phyloP scores from a whole-genome alignment of 2,797 vertebrate genomes.

The Distichodus sexfasciatus region DNA sequence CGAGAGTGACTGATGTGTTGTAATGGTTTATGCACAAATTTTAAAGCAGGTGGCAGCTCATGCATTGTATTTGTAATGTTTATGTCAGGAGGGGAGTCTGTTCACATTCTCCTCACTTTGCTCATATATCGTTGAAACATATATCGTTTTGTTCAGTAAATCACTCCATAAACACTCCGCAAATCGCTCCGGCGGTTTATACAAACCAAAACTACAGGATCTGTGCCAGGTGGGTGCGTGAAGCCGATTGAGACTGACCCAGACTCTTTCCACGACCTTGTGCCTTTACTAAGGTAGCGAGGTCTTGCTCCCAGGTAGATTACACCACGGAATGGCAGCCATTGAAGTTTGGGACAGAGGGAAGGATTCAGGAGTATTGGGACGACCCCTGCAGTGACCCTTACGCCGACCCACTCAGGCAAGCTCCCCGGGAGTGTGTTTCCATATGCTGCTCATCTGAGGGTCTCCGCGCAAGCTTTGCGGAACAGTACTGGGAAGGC shows the following conservation, averaged over 20 bases:
- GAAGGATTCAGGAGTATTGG: slow-evolving; percentile 56
- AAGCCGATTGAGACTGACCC: slow-evolving; percentile 17
- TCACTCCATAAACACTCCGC: slow-evolving; percentile 35
- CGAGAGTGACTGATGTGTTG: slow-evolving; percentile 13
- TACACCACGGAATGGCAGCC: slow-evolving; percentile 63
- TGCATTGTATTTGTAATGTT: slow-evolving; percentile 18
- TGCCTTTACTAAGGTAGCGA: slow-evolving; percentile 52
- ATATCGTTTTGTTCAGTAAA: too few species aligned
- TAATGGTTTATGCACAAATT: slow-evolving; percentile 30
- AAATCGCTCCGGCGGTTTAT: slow-evolving; percentile 4
- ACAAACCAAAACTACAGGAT: background rate
- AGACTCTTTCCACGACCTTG: slow-evolving; percentile 19
- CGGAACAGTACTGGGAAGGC: slow-evolving; percentile 42
- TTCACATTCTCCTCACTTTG: slow-evolving; percentile 10
- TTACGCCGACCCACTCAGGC: slow-evolving; percentile 68
- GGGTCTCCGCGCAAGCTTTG: slow-evolving; percentile 59
- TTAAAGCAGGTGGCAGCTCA: slow-evolving; percentile 1
- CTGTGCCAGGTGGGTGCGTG: slow-evolving; percentile 1
- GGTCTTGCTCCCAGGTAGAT: slow-evolving; percentile 63
- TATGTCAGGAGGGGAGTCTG: slow-evolving; percentile 14
- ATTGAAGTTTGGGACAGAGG: slow-evolving; percentile 64
- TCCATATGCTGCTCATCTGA: slow-evolving; percentile 67
- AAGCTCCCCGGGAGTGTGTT: slow-evolving; percentile 60
- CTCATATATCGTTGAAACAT: too few species aligned
- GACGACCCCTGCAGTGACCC: slow-evolving; percentile 67